Conservation (phyloP, 2,113 vertebrate genomes). For the Rhea pennata region DNA sequence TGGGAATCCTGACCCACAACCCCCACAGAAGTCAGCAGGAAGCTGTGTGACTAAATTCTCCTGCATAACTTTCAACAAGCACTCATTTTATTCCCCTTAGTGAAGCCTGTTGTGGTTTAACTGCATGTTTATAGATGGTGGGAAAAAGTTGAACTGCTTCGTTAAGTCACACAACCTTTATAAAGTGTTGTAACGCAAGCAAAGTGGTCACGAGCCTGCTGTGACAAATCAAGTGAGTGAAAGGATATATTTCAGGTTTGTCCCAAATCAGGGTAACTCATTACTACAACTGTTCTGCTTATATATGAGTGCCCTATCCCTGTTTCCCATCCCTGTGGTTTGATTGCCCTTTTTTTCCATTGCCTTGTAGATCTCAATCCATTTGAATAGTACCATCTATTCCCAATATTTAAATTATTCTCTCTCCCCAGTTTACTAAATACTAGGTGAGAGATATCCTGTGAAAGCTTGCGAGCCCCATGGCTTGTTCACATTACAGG, state of each 20-base stretch:
- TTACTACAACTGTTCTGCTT: not conserved
- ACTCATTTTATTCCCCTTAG: not conserved
- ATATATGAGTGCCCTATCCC: not conserved
- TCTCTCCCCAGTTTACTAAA: not conserved
- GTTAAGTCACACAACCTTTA: not conserved
- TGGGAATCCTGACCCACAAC: not conserved
- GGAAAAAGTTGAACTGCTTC: not conserved
- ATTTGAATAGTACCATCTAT: not conserved
- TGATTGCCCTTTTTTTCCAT: not conserved
- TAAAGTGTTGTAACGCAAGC: not conserved
- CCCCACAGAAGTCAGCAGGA: not conserved
- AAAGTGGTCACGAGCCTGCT: not conserved
- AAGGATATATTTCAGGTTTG: not conserved
- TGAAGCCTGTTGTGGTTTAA: not conserved
- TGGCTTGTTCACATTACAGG: not conserved
- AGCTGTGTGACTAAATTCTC: not conserved
- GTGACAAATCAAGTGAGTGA: constrained; percentile 16
- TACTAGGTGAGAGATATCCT: not conserved
- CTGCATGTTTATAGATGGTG: not conserved
- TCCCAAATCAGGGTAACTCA: not conserved
- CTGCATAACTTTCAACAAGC: not conserved
- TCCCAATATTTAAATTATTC: not conserved
- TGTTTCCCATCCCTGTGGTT: not conserved
- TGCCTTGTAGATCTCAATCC: not conserved
- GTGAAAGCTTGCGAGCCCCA: not conserved